phyloP scores from a whole-genome alignment of 2,797 vertebrate species.

The Geotrypetes seraphini region DNA sequence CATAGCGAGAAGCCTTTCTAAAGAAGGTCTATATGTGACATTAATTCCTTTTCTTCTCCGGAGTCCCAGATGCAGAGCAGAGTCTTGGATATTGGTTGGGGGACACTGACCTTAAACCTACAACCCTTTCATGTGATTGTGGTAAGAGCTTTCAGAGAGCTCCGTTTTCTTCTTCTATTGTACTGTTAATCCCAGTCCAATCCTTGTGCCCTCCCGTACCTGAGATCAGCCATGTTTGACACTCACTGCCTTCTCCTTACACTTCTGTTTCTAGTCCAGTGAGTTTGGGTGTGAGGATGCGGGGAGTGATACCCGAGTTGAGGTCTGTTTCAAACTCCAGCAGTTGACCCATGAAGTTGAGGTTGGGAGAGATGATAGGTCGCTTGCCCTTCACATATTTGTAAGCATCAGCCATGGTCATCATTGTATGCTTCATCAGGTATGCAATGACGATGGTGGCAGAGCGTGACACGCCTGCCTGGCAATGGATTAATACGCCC shows the following conservation, averaged over 20 bases:
- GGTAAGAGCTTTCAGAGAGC: no score
- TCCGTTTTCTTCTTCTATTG: not conserved
- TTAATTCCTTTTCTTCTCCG: no score
- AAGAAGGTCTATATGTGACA: no score
- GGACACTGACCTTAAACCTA: no score
- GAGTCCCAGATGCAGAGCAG: no score
- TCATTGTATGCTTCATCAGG: conserved; percentile 84
- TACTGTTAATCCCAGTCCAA: no score
- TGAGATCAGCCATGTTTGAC: not conserved
- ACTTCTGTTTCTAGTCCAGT: conserved; percentile 75
- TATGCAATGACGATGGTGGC: conserved; percentile 81
- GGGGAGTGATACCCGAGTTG: conserved; percentile 74
- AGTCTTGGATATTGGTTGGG: no score
- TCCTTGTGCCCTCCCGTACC: not conserved
- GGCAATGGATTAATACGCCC: conserved; percentile 76
- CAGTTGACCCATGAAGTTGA: conserved; percentile 84
- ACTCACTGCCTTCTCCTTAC: conserved; percentile 17
- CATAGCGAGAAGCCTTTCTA: no score
- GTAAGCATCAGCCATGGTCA: conserved; percentile 83
- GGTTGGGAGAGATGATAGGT: conserved; percentile 75
- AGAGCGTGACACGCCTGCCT: conserved; percentile 78
- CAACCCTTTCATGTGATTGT: no score
- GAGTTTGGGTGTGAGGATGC: conserved; percentile 74
- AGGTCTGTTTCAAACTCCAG: conserved; percentile 79
- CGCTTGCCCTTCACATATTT: conserved; percentile 75